Base-by-base conservation (phyloP, 2,113 vertebrate species). In the Rhinolophus ferrumequinum region DNA sequence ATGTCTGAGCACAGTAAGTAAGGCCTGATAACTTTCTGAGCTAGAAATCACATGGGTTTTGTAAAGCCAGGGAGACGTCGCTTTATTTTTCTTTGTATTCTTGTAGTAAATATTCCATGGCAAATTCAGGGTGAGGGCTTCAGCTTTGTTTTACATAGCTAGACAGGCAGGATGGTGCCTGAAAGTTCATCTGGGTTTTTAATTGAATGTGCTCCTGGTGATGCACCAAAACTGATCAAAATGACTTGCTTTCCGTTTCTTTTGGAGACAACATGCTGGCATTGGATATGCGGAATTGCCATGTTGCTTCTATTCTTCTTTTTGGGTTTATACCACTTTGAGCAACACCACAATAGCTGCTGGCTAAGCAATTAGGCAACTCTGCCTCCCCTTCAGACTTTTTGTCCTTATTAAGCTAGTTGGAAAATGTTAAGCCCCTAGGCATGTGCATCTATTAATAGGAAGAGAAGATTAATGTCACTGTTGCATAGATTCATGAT, bases 371-470 rank as follows among this genome's bases (percentile, higher is more conserved):
- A 96, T 97, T 95, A 97, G 93, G 87, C 75, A 60, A 92, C 72
- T 91, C 93, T 95, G 87, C 90, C 72, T 97, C 58, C 18, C 66
- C 52, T 95, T 96, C 93, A 94, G n/a, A 92, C 41, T 79, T 96
- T 96, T 84, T 82, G 81, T 92, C 90, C 96, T 96, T 97, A 97
- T 97, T 97, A 97, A 93, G 76, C 97, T 86, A 84, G 38, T 84
- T 96, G 92, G 93, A 96, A 97, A 97, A 97, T 93, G 94, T 97
- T 97, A 97, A 98, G 84, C 95, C 97, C 95, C 54, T 76, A 95
- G 97, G 97, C 97, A 96, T 81, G 84, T 96, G 95, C 94, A 96
- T 96, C 91, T 98, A 97, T 98, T 98, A 96, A 97, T 93, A 97
- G 96, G 84, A 96, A 95, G 44, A 83, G 95, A 82, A 98, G 93